Conservation (phyloP, 2,113 vertebrate species). For the Larimichthys crocea region DNA sequence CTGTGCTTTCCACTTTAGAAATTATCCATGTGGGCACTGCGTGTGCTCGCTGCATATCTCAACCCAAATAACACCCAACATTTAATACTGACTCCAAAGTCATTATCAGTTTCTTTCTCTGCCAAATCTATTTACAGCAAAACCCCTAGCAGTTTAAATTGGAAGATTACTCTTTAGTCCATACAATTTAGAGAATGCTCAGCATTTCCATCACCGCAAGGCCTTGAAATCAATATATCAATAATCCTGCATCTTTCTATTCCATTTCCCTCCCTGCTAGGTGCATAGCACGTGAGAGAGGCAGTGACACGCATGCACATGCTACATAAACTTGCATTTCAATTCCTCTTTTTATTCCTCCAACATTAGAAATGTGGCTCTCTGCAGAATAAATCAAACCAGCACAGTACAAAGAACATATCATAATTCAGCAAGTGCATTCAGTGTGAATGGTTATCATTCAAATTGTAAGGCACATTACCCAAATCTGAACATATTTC, state of each 20-base stretch:
- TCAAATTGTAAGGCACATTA: constrained; percentile 25
- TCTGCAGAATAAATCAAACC: constrained; percentile 28
- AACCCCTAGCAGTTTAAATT: constrained; percentile 61
- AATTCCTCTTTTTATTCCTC: neutral
- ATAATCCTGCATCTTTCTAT: constrained; percentile 64
- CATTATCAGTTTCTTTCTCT: constrained; percentile 62
- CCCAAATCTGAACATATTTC: constrained; percentile 17
- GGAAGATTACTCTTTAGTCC: constrained; percentile 76
- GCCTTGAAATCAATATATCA: constrained; percentile 74
- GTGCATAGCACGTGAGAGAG: constrained; percentile 2
- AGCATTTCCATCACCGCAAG: constrained; percentile 65
- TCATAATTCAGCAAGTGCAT: constrained; percentile 19
- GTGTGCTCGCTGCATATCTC: constrained; percentile 39
- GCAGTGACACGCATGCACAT: neutral
- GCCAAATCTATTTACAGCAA: constrained; percentile 67
- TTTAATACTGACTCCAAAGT: constrained; percentile 52
- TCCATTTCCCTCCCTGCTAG: constrained; percentile 38
- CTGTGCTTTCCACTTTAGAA: constrained; percentile 39
- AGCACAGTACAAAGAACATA: constrained; percentile 18
- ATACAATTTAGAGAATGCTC: constrained; percentile 68
- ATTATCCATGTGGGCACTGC: constrained; percentile 41
- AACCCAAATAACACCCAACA: constrained; percentile 41
- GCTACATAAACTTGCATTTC: neutral
- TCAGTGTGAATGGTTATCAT: constrained; percentile 19
- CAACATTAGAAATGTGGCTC: constrained; percentile 5